These are phyloP conservation scores for Sphecodes monilicornis DNA, from an alignment of 2,888 invertebrate genomes.

Conservation along the genomic window DNA sequence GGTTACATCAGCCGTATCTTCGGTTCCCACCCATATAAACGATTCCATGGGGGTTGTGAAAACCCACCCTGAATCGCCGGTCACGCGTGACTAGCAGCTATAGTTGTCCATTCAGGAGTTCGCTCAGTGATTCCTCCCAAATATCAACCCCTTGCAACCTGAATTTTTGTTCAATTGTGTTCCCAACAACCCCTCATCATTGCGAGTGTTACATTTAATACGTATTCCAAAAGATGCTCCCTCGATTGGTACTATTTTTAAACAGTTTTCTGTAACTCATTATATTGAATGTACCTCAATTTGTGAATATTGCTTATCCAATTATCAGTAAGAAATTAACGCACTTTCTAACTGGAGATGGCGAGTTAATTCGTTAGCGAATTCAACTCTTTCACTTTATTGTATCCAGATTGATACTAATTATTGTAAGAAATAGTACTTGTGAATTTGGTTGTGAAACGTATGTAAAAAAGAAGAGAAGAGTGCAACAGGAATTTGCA, in stretches of 20 bases:
- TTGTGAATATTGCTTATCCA: no score
- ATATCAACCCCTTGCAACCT: background rate
- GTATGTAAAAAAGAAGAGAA: no score
- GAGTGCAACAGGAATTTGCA: no score
- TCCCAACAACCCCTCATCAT: background rate
- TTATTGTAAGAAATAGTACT: no score
- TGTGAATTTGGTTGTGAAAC: no score
- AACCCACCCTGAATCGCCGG: background rate
- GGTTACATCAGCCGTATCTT: slow-evolving; percentile 47
- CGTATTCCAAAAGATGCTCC: background rate
- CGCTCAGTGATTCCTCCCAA: background rate
- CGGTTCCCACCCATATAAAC: slow-evolving; percentile 24
- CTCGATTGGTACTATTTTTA: background rate
- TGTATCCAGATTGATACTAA: no score
- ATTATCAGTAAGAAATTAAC: no score
- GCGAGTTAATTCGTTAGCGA: no score
- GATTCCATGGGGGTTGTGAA: slow-evolving; percentile 1
- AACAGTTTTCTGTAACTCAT: no score
- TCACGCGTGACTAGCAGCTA: background rate
- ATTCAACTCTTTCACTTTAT: no score
- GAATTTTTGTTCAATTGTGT: background rate
- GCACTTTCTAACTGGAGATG: no score
- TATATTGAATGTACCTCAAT: no score
- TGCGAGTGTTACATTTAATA: background rate
- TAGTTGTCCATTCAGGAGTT: background rate